A percentile compares a stretch with the other conserved stretches of the same genome.
Evolutionary conservation across 2,797 vertebrate genomes (phyloP).

Genomic region (Dicrostonyx torquatus): DNA sequence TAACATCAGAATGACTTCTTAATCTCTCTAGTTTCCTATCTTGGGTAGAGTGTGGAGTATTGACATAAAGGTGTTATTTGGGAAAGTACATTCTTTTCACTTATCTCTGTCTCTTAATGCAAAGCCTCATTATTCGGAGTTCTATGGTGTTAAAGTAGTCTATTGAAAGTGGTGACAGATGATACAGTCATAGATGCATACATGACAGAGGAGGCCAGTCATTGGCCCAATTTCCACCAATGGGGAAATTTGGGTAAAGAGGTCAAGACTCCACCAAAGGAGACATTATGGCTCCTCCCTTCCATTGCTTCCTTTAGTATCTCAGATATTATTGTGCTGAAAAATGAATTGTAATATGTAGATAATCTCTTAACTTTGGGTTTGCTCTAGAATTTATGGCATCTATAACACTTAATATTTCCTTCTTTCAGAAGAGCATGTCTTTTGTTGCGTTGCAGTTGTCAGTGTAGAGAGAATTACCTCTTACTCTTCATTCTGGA

Average conservation of each 20-base stretch:
- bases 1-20: background rate
- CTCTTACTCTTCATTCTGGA: background rate
- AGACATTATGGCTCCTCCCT: background rate
- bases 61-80: background rate
- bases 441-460: background rate
- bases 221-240: background rate
- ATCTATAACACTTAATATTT: background rate
- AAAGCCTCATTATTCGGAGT: background rate
- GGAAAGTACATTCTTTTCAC: background rate
- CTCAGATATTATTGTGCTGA: too few relatives aligned
- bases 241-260: background rate
- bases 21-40: background rate
- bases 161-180: background rate
- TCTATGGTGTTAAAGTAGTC: background rate
- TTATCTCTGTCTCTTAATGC: background rate
- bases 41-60: background rate
- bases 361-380: background rate
- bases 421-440: too few relatives aligned
- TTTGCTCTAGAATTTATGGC: background rate
- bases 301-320: background rate
- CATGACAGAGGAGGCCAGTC: background rate
- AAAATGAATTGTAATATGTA: background rate
- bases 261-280: background rate
- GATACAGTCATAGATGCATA: background rate
- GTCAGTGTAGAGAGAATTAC: background rate